Base-by-base conservation (phyloP, 2,888 invertebrate genomes). In the Cotesia congregata region DNA sequence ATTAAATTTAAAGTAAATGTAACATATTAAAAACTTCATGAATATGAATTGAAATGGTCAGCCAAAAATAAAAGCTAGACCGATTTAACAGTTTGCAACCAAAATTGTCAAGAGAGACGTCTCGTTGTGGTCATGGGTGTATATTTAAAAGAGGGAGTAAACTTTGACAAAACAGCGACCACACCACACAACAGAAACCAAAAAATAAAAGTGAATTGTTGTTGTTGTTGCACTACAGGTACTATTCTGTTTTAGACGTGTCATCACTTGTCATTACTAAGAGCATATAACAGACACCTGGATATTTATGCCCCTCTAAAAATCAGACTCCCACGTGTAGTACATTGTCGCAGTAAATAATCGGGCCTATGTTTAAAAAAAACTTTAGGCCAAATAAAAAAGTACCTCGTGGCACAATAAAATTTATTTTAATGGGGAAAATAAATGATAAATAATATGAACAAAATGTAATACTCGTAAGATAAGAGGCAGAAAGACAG, bases 61-160 rank as follows among this genome's bases (percentile, higher is more conserved):
- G 50, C 7, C 38, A n/a, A 68, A 41, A 17, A 9, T 30, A 41
- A 68, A 30, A 50, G 60, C 64, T 62, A 17, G 67, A 38, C 12
- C 40, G 59, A 74, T 67, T 67, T 64, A 50, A 50, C 50, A 50
- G 50, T 50, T 50, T 50, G 50, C 9, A 1, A 50, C 50, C 50
- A 50, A 50, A 50, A 50, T 50, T 50, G 50, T 50, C 12, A 50
- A 30, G 50, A 50, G 12, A 4, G 50, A 50, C 50, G 50, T 50
- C 50, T 50, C 12, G 50, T 50, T 50, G 50, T 12, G 50, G 50
- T 50, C 50, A 12, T 50, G 50, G 50, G 50, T 50, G 50, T 50
- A 50, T 50, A 50, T 50, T 50, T 50, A 50, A 50, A 50, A 50
- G 12, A 9, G 50, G 50, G 50, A 50, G 9, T 12, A 12, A 50